Conservation (phyloP, 2,888 invertebrate genomes). For the Thalpophila matura region DNA sequence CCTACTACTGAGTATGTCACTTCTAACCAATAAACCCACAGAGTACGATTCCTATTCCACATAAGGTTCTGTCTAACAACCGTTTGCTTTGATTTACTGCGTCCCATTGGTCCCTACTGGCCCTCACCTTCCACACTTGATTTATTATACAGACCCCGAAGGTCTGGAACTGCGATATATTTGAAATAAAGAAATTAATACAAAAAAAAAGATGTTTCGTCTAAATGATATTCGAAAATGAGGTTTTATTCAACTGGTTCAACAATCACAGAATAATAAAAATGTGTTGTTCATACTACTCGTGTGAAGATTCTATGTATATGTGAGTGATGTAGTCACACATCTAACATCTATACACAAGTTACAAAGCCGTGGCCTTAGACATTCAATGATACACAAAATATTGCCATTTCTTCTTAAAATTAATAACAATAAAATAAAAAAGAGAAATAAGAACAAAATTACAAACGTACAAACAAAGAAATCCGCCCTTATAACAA, state of each 20-base stretch:
- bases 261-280: background rate
- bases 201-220: no score
- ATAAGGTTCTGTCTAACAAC: conserved; percentile 4
- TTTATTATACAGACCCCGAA: conserved; percentile 27
- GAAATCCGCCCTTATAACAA: conserved; percentile 9
- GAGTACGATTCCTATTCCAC: no score
- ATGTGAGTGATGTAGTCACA: background rate
- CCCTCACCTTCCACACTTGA: conserved; percentile 20
- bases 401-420: background rate
- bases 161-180: no score
- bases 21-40: no score
- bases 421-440: background rate
- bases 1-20: no score
- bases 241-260: background rate
- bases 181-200: no score
- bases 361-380: background rate
- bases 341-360: background rate
- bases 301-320: background rate
- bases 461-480: background rate
- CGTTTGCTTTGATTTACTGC: conserved; percentile 23
- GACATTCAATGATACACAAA: background rate
- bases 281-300: background rate
- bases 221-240: no score
- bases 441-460: background rate
- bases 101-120: conserved; percentile 27